Base-by-base conservation (phyloP, 2,888 invertebrate species). In the Amiota communis region DNA sequence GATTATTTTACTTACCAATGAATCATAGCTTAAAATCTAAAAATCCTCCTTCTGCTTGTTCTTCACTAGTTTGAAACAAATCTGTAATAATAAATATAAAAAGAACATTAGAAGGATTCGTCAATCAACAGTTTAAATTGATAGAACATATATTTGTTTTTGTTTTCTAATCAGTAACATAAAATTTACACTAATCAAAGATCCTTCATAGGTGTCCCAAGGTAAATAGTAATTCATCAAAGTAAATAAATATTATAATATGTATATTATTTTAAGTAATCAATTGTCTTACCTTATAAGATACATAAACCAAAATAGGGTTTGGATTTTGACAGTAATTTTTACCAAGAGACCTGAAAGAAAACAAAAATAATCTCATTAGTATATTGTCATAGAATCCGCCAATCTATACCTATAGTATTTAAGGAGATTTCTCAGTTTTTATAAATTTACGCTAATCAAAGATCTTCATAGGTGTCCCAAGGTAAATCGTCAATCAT, bases 201-300 rank as follows among this genome's bases (percentile, higher is more conserved):
- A 51, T 79, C n/a, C 78, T 80, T 89, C 89, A 89, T 87, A 88
- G 87, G 89, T 89, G 88, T 89, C 89, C 89, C 88, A 89, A 88
- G 88, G 88, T 87, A 88, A 87, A 82, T 82, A 73, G 74, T 80
- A 80, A 70, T n/a, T 86, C 86, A 87, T 86, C 86, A 86, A 86
- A 17, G 20, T 6, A 36, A 36, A 64, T n/a, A 10, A 13, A 9
- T 17, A 2, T 46, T 11, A 36, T 61, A 20, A 8, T n/a, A n/a
- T n/a, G 13, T 36, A 6, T 36, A 6, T 36, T 36, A 36, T 36
- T 6, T 6, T 36, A 36, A 36, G 6, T 6, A 36, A 6, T 4
- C 2, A 36, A 36, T 36, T 6, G 0, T 36, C 36, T 36, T 36
- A 36, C 36, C 36, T 36, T 36, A 36, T 6, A 36, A 36, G 6